Conservation (phyloP, 2,888 invertebrate genomes). For the Eugnorisma glareosa region DNA sequence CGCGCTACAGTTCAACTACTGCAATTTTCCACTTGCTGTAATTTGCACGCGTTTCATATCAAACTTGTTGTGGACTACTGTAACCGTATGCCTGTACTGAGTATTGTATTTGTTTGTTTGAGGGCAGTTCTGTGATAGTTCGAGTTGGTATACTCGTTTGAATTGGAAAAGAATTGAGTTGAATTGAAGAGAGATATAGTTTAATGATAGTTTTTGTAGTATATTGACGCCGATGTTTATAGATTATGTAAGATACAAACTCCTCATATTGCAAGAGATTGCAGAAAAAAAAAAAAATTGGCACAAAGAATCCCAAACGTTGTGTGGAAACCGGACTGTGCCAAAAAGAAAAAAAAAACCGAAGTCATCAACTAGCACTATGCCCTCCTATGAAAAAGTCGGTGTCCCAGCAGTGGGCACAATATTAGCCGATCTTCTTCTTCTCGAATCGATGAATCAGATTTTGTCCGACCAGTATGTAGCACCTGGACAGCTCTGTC, state of each 20-base stretch:
- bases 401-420: neutral
- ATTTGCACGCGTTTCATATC: constrained; percentile 66
- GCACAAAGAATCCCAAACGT: neutral
- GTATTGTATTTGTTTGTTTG: constrained; percentile 18
- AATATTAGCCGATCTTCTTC: neutral
- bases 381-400: neutral
- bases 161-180: neutral
- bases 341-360: neutral
- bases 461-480: too few relatives aligned
- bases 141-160: neutral
- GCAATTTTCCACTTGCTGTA: constrained; percentile 68
- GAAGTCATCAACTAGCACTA: too few relatives aligned
- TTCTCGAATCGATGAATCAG: neutral
- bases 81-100: neutral
- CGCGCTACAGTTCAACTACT: constrained; percentile 58
- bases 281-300: neutral
- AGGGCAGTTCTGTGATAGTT: constrained; percentile 11
- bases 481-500: too few relatives aligned
- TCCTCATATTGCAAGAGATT: neutral
- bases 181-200: neutral
- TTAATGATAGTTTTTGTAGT: neutral
- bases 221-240: neutral
- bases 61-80: constrained; percentile 44
- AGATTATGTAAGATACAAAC: neutral
- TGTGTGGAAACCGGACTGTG: neutral